Conservation (phyloP, 2,113 vertebrate species). For the Castor canadensis region DNA sequence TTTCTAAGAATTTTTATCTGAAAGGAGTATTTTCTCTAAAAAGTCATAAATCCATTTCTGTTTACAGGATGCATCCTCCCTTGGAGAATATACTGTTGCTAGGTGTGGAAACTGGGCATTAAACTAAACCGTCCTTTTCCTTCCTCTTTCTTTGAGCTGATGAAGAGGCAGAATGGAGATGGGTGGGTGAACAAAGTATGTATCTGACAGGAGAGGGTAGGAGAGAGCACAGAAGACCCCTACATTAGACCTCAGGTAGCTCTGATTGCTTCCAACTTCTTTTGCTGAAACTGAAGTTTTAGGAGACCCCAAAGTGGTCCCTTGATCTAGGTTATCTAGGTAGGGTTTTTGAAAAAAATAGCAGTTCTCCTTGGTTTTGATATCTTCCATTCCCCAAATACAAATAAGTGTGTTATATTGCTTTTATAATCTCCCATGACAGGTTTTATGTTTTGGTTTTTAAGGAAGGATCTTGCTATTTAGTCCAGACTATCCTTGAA, state of each 20-base stretch:
- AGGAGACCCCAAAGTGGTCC: no score
- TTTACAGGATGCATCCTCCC: not conserved
- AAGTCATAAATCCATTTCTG: not conserved
- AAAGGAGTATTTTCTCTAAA: not conserved
- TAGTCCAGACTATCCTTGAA: not conserved
- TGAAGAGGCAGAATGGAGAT: no score
- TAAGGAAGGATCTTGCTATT: no score
- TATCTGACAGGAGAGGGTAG: not conserved
- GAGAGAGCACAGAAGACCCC: not conserved
- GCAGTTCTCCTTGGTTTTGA: not conserved
- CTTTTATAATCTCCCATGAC: constrained; percentile 35
- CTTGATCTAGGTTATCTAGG: no score
- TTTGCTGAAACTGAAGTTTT: no score
- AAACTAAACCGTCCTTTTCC: not conserved
- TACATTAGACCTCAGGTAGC: not conserved
- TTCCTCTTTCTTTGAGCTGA: not conserved
- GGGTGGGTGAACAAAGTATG: not conserved
- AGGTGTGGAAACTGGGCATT: not conserved
- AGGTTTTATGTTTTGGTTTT: no score
- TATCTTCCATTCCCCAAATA: not conserved
- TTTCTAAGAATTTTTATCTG: not conserved
- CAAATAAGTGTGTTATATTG: not conserved
- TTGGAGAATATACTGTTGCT: not conserved
- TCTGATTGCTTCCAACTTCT: not conserved
- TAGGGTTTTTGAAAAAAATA: no score